These are phyloP conservation scores for Malacosoma neustria DNA, from an alignment of 2,888 invertebrate species.

Conservation along the genomic window DNA sequence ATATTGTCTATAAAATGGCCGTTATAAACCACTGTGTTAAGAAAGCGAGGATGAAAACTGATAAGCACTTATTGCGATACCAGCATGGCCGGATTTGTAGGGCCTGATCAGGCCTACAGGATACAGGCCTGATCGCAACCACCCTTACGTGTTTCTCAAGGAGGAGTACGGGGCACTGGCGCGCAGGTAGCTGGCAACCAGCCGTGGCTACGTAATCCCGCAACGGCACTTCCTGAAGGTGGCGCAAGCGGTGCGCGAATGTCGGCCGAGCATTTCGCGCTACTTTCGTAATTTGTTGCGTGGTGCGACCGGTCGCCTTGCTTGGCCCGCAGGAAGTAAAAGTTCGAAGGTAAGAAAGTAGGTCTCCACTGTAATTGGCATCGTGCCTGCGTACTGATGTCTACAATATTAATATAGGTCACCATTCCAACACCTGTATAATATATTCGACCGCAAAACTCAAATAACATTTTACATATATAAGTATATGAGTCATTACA, in stretches of 20 bases:
- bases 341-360: slow-evolving; percentile 76
- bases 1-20: not conserved
- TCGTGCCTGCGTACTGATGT: slow-evolving; percentile 69
- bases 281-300: slow-evolving; percentile 73
- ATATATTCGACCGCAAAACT: no score
- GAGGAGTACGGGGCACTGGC: slow-evolving; percentile 36
- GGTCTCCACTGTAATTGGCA: slow-evolving; percentile 72
- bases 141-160: slow-evolving; percentile 37
- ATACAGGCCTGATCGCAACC: slow-evolving; percentile 26
- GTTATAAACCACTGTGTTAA: not conserved
- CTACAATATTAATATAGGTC: slow-evolving; percentile 52
- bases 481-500: no score
- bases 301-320: slow-evolving; percentile 66
- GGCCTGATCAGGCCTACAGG: no score
- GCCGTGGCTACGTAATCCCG: slow-evolving; percentile 62
- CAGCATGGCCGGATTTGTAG: slow-evolving; percentile 17
- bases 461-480: no score
- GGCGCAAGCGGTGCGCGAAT: slow-evolving; percentile 69
- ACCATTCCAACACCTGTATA: slow-evolving; percentile 35
- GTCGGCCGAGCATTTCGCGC: slow-evolving; percentile 74
- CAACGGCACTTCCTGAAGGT: slow-evolving; percentile 72
- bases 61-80: slow-evolving; percentile 17
- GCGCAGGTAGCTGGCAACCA: slow-evolving; percentile 18
- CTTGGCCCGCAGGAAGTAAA: slow-evolving; percentile 74
- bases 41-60: slow-evolving; percentile 1